Evolutionary conservation across 2,888 invertebrate species (phyloP), one percentile per base, ranked within the genome.

Genomic region (Petrophora chlorosata): DNA sequence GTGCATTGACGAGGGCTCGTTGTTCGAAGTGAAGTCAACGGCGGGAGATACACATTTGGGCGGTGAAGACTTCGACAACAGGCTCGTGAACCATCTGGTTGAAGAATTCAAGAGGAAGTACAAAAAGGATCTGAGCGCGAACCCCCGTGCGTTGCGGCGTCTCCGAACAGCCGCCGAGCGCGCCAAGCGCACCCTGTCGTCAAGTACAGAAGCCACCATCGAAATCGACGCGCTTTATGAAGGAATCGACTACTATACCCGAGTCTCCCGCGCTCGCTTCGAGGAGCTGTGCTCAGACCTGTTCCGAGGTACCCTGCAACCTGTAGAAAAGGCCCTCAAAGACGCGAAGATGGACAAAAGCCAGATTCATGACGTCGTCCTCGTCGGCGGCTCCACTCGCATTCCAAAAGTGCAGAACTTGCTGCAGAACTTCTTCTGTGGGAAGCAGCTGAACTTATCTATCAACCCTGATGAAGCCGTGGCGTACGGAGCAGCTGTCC

Each of bases 401-500:
- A 95, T 96, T 44, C 96, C 95, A 0, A 95, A 95, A 75, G 93
- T 96, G 25, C 95, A 95, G 79, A 93, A 84, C 51, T 76, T 96
- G 57, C 85, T 96, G 16, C 93, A 94, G 77, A 94, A 94, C 76
- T 95, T 93, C 88, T 96, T 96, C 91, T 92, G 92, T 60, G 94
- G 94, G 5, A 95, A 95, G 80, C 87, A 92, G 28, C 81, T 95
- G 9, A 95, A 95, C 72, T 84, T 94, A 26, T 94, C 94, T 29
- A 95, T 95, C 70, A 95, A 95, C 70, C 95, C 95, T 0, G 95
- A 96, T 63, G 95, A 96, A 72, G 95, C 95, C 0, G 95, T 96
- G 2, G 95, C 95, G 0, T 95, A 94, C 69, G 95, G 95, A 10
- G 95, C 95, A 0, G 94, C 95, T 0, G 92, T 94, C 0, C 94